Percentiles rank a stretch among this genome's conserved stretches.
Conservation (phyloP, 1,140 invertebrate species). For the Saccostrea echinata region DNA sequence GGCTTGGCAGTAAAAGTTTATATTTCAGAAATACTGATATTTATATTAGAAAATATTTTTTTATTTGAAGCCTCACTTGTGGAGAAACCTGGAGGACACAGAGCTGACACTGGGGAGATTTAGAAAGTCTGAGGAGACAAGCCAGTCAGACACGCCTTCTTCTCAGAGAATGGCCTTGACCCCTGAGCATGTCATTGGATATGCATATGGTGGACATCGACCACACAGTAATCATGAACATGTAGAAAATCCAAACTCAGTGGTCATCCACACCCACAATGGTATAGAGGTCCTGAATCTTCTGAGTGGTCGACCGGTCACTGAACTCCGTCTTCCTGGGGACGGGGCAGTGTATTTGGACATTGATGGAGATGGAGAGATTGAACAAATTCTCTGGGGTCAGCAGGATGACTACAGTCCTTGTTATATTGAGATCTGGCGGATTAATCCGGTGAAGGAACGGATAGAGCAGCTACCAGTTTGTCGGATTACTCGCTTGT, state of each 20-base stretch:
- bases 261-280: conserved; percentile 72
- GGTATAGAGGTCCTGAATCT: conserved; percentile 74
- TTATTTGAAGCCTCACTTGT: conserved; percentile 71
- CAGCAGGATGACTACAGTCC: conserved; percentile 65
- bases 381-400: conserved; percentile 70
- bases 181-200: conserved; percentile 72
- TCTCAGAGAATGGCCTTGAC: conserved; percentile 58
- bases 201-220: conserved; percentile 76
- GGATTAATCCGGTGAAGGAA: conserved; percentile 69
- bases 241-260: conserved; percentile 69
- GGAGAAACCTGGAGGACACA: conserved; percentile 72
- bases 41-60: not conserved
- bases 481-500: conserved; percentile 68
- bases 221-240: conserved; percentile 74
- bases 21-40: too few species aligned
- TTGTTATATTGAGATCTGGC: conserved; percentile 73
- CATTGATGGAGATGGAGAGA: conserved; percentile 69
- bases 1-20: too few species aligned
- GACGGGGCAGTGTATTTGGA: conserved; percentile 69
- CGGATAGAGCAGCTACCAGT: conserved; percentile 69
- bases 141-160: not conserved
- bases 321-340: conserved; percentile 64
- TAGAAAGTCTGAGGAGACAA: conserved; percentile 59
- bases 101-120: conserved; percentile 71
- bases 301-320: conserved; percentile 73